Evolutionary conservation across 2,888 invertebrate genomes (phyloP).

Genomic region (Agrochola circellaris): DNA sequence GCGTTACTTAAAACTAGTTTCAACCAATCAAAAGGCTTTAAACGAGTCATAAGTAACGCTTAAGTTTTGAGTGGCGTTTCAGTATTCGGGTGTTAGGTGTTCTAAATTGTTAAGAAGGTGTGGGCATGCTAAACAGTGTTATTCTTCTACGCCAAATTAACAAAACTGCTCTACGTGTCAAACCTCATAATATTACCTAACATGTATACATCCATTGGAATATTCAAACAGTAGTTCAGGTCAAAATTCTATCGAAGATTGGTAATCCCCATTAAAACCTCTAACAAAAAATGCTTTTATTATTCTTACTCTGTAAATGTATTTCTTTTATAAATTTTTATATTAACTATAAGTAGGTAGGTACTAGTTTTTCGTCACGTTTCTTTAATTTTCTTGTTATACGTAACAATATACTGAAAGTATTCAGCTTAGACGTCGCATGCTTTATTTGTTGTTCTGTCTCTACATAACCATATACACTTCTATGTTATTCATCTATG

Average conservation of each 20-base stretch:
- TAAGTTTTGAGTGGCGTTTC: no score
- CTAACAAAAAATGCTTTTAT: neutral
- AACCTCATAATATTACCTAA: no score
- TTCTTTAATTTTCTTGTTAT: neutral
- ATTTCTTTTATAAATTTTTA: neutral
- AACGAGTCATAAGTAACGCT: no score
- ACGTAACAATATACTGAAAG: neutral
- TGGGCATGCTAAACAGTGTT: constrained; percentile 1
- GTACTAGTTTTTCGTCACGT: neutral
- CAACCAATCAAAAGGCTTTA: no score
- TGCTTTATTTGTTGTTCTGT: constrained; percentile 44
- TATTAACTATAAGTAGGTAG: neutral
- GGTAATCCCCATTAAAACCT: neutral
- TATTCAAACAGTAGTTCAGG: neutral
- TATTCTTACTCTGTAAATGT: neutral
- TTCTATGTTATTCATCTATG: constrained; percentile 17
- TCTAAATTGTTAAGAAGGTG: neutral
- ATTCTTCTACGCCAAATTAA: neutral
- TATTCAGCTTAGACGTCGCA: constrained; percentile 24
- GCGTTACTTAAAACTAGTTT: no score
- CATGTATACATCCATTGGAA: neutral
- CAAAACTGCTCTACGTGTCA: neutral
- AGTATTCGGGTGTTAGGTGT: no score
- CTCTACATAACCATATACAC: constrained; percentile 24
- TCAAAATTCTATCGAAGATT: constrained; percentile 3